These are phyloP conservation scores for Nezara viridula DNA, from an alignment of 2,888 invertebrate species.

Conservation along the genomic window DNA sequence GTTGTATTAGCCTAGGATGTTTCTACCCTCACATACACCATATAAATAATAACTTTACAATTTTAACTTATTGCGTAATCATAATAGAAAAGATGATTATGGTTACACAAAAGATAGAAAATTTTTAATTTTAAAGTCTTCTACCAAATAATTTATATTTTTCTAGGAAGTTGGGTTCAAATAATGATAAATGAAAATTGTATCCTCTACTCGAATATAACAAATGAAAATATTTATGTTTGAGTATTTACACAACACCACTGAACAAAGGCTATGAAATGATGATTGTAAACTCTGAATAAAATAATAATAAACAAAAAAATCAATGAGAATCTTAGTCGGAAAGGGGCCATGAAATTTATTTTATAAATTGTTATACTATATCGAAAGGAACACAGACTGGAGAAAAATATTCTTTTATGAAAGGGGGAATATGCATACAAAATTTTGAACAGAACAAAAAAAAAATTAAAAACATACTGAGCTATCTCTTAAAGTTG, in stretches of 20 bases:
- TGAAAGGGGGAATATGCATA: neutral
- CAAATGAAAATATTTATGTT: neutral
- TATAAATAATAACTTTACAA: no score
- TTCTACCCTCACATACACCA: no score
- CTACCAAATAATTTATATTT: no score
- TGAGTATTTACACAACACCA: neutral
- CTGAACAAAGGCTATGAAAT: neutral
- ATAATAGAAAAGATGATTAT: no score
- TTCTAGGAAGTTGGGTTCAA: no score
- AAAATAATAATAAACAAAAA: neutral
- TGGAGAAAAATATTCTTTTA: neutral
- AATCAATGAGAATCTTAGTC: neutral
- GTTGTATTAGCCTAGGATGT: no score
- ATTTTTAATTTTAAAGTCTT: no score
- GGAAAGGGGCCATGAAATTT: neutral
- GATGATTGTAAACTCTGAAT: conserved; percentile 3
- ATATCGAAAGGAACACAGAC: neutral
- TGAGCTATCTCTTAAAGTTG: neutral
- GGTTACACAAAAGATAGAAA: no score
- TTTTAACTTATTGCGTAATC: no score
- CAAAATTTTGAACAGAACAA: no score
- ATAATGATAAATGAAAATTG: neutral
- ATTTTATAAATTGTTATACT: neutral
- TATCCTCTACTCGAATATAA: neutral
- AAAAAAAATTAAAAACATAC: no score